These are phyloP conservation scores for Cotesia typhae DNA, from an alignment of 1,140 invertebrate genomes.

Conservation along the genomic window DNA sequence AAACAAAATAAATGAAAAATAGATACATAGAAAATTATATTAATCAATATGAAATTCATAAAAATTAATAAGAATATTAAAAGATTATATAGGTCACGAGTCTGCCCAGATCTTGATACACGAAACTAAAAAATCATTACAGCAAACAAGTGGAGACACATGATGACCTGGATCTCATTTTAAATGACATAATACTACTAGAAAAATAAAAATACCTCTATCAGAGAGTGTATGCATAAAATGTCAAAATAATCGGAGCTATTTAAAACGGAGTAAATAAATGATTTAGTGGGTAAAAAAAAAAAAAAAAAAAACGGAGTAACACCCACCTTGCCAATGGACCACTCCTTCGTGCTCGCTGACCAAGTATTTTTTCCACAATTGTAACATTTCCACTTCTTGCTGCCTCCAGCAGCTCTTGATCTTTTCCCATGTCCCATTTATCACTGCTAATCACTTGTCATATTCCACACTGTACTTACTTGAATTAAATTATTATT, in stretches of 20 bases:
- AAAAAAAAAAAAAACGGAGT: slow-evolving; percentile 38
- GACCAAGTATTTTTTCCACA: slow-evolving; percentile 90
- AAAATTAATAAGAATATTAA: not conserved
- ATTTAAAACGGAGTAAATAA: not conserved
- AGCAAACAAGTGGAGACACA: slow-evolving; percentile 35
- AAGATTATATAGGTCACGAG: not conserved
- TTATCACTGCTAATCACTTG: slow-evolving; percentile 60
- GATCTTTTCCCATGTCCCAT: slow-evolving; percentile 92
- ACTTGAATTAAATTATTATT: slow-evolving; percentile 70
- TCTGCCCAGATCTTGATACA: not conserved
- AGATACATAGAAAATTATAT: not conserved
- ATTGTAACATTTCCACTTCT: slow-evolving; percentile 87
- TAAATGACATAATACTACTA: too few species aligned
- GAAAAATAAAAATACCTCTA: too few species aligned
- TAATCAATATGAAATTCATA: not conserved
- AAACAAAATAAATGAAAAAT: not conserved
- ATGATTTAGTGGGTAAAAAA: slow-evolving; percentile 37
- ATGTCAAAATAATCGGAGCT: not conserved
- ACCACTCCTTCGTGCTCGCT: slow-evolving; percentile 90
- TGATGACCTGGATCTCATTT: slow-evolving; percentile 11
- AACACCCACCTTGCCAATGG: slow-evolving; percentile 87
- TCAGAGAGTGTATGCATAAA: too few species aligned
- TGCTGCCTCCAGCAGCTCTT: slow-evolving; percentile 94
- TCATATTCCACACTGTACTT: slow-evolving; percentile 55
- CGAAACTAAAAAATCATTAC: slow-evolving; percentile 36